Evolutionary conservation across 2,113 vertebrate species (phyloP), one percentile per base, ranked within the genome.

Genomic region (Phodopus roborovskii): DNA sequence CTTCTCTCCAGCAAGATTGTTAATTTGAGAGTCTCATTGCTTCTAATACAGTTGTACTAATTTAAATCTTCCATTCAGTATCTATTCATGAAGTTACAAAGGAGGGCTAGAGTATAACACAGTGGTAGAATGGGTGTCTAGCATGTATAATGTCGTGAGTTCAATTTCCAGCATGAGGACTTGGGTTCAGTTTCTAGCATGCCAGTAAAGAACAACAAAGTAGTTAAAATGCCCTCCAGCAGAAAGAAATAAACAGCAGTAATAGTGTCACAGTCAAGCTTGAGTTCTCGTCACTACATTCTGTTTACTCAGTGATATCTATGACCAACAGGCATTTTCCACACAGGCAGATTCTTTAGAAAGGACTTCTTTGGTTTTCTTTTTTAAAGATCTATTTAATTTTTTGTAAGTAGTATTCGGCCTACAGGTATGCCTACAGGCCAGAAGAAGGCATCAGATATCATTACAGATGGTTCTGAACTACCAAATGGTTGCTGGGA

Each of bases 261-360:
- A 97, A 90, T 22, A 30, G 7, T 82, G 70, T 87, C 39, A 92
- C 1, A 84, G 90, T 12, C 56, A 87, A 94, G 42, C 20, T 88
- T 22, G 66, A 71, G 36, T 33, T 42, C 78, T 36, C 17, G 24
- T 3, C 39, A 86, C 26, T 82, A 66, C 48, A 4, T 75, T 86
- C 73, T 20, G 2, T 45, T 78, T 88, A 53, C 26, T 85, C 28
- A 79, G 24, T 50, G 53, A 81, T 86, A n/a, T 56, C 7, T 64
- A 88, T 20, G 42, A 74, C 74, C 60, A 83, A 22, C 36, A 87
- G 90, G 71, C 36, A 50, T 94, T 95, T 60, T 56, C 7, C 62
- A 53, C 64, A 82, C 13, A 89, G 56, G 16, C 42, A 68, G 20
- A 62, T 92, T 22, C 74, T 93, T 94, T 75, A 91, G 33, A 90